These are phyloP conservation scores for Parnassius glacialis DNA, from an alignment of 2,888 invertebrate species.

Conservation along the genomic window DNA sequence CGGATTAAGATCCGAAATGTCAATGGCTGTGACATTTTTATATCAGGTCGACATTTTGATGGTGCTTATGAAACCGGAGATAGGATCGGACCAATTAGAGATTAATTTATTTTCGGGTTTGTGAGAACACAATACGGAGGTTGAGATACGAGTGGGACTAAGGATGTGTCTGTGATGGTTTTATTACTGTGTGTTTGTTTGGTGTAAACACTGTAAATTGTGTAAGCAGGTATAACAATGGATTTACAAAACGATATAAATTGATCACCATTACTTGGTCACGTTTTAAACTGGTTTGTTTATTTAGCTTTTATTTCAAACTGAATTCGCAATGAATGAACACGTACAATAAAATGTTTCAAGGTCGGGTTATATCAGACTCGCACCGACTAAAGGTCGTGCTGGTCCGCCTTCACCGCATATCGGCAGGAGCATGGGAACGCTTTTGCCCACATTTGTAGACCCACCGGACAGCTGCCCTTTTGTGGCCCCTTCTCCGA, in stretches of 20 bases:
- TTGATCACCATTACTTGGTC: no score
- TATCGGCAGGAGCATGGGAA: no score
- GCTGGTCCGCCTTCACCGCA: no score
- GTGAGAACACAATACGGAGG: constrained; percentile 28
- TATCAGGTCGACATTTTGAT: constrained; percentile 71
- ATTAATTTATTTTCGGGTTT: constrained; percentile 59
- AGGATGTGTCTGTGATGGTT: constrained; percentile 17
- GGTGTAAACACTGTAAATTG: constrained; percentile 8
- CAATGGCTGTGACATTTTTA: constrained; percentile 78
- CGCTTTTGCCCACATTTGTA: no score
- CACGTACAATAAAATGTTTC: no score
- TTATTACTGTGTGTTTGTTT: constrained; percentile 21
- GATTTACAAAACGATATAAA: neutral
- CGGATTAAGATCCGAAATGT: constrained; percentile 77
- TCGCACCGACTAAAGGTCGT: no score
- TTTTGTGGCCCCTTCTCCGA: no score
- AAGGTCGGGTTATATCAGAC: no score
- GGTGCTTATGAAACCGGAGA: constrained; percentile 59
- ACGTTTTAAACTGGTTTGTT: no score
- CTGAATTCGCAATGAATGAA: no score
- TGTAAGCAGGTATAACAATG: neutral
- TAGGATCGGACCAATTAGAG: constrained; percentile 74
- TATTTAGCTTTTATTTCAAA: no score
- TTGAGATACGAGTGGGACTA: constrained; percentile 6
- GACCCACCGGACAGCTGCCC: no score